Base-by-base conservation (phyloP, 2,797 vertebrate genomes). In the Melanotaenia nigrans region DNA sequence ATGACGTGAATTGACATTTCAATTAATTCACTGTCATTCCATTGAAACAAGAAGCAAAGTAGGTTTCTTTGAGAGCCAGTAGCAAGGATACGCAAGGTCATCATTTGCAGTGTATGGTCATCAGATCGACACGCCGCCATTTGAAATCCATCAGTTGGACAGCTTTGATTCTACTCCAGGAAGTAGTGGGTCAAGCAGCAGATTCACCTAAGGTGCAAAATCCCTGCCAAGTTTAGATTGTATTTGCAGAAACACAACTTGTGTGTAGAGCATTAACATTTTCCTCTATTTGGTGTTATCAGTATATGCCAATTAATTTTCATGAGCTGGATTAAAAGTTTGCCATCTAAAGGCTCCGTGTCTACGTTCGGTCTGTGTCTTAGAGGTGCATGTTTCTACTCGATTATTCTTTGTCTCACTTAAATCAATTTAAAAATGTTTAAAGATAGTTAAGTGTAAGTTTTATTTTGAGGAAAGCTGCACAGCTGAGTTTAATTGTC, bases 401-500 rank as follows among this genome's bases (percentile, higher is more conserved):
- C n/a, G 9, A 66, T 7, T 56, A 6, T 32, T 30, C 3, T 55
- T 18, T 18, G 12, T 64, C 66, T 73, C 35, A 47, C 4, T n/a
- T 49, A n/a, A 49, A 49, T 40, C 1, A 54, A 1, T 20, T 69
- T 30, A 47, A 18, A 36, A 20, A 24, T 49, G 28, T 59, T 13
- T 45, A 40, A 69, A 22, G 10, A 45, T 20, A 38, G 28, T 1
- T 0, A 13, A 18, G 3, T 47, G 16, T 74, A 5, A 69, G 65
- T 65, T 3, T 1, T 33, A 20, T 35, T 55, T 10, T 61, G 14
- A 60, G 20, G 11, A 74, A 73, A 59, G 42, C 60, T 68, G 7
- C 49, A 40, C 82, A 86, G 82, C 84, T 83, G 77, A 24, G 55
- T 58, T 69, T 18, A 36, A 49, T 65, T 51, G 60, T 59, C 20